Conservation (phyloP, 2,888 invertebrate species). For the Notodonta ziczac region DNA sequence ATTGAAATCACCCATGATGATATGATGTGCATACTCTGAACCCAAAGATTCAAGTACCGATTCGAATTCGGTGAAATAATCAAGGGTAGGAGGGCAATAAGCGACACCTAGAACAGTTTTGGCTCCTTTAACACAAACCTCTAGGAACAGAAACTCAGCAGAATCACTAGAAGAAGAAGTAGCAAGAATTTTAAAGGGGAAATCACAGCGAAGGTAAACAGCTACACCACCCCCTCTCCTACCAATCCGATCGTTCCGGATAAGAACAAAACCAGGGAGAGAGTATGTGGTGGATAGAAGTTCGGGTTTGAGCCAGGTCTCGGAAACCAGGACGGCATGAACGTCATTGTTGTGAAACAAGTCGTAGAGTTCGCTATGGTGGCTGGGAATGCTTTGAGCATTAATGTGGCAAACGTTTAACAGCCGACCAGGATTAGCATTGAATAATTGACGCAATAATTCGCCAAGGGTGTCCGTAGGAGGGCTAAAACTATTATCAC, state of each 20-base stretch:
- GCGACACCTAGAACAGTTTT: conserved; percentile 19
- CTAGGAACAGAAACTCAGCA: conserved; percentile 16
- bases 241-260: not conserved
- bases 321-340: not conserved
- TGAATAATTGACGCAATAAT: not conserved
- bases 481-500: conserved; percentile 5
- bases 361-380: conserved; percentile 6
- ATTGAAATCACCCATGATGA: conserved; percentile 27
- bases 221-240: not conserved
- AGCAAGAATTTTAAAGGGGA: not conserved
- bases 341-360: not conserved
- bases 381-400: not conserved
- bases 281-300: not conserved
- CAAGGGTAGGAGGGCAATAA: conserved; percentile 20
- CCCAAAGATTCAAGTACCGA: conserved; percentile 11
- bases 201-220: not conserved
- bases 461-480: not conserved
- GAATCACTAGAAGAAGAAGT: not conserved
- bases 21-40: conserved; percentile 15
- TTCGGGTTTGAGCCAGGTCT: not conserved
- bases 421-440: not conserved
- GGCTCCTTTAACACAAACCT: conserved; percentile 5
- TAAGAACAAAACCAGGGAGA: not conserved
- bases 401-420: not conserved
- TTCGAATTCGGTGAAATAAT: conserved; percentile 20